Conservation (phyloP, 2,113 vertebrate genomes). For the Anas platyrhynchos region DNA sequence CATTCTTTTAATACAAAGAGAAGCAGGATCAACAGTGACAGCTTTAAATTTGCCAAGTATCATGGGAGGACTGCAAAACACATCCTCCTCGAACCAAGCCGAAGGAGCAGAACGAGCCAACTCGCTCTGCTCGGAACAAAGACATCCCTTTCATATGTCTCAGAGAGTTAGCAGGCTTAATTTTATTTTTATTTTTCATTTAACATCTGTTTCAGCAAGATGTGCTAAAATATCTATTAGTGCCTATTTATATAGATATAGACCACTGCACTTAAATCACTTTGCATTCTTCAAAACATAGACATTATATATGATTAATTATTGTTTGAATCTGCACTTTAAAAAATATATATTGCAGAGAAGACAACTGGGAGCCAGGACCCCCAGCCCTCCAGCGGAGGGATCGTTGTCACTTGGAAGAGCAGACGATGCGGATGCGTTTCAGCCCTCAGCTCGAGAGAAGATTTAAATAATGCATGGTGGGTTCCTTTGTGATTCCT, state of each 20-base stretch:
- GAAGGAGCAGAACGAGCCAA: slow-evolving; percentile 48
- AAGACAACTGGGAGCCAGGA: not conserved
- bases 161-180: not conserved
- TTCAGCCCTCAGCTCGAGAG: not conserved
- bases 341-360: not conserved
- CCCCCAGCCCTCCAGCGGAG: not conserved
- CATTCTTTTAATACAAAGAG: slow-evolving; percentile 69
- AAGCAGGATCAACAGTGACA: slow-evolving; percentile 66
- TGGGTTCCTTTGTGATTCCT: slow-evolving; percentile 19
- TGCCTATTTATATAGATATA: not conserved
- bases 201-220: not conserved
- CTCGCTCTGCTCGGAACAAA: slow-evolving; percentile 35
- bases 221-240: slow-evolving; percentile 28
- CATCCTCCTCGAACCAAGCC: slow-evolving; percentile 62
- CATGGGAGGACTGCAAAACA: slow-evolving; percentile 62
- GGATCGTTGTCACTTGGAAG: not conserved
- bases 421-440: not conserved
- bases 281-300: slow-evolving; percentile 24
- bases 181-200: not conserved
- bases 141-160: slow-evolving; percentile 22
- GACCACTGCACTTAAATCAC: not conserved
- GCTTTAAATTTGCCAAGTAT: slow-evolving; percentile 73
- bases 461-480: slow-evolving; percentile 50
- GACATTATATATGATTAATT: slow-evolving; percentile 49
- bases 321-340: slow-evolving; percentile 23